A percentile compares a stretch with the other conserved stretches of the same genome.
Evolutionary conservation across 2,888 invertebrate species (phyloP).

Genomic region (Beris morrisii): DNA sequence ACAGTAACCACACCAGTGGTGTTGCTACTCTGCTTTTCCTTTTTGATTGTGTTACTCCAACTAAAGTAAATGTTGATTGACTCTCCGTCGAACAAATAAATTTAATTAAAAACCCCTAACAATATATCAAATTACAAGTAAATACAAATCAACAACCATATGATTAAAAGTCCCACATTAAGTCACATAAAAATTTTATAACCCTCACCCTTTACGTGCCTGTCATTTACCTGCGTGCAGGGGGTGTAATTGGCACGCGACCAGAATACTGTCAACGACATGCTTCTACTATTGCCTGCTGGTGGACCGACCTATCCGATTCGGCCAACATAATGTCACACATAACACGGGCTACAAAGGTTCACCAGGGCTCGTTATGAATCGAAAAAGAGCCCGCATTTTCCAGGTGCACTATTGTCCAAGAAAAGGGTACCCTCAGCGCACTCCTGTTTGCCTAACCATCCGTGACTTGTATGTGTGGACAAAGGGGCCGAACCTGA

Average conservation of each 20-base stretch:
- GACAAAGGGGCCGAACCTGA: no score
- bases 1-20: no score
- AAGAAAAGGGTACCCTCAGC: no score
- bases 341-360: slow-evolving; percentile 17
- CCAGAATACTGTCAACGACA: slow-evolving; percentile 23
- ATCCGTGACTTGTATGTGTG: no score
- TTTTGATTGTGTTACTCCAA: no score
- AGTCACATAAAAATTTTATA: slow-evolving; percentile 18
- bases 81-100: no score
- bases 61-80: no score
- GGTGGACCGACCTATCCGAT: slow-evolving; percentile 8
- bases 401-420: slow-evolving; percentile 32
- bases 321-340: slow-evolving; percentile 29
- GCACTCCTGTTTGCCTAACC: no score
- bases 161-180: slow-evolving; percentile 23
- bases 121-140: slow-evolving; percentile 24
- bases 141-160: slow-evolving; percentile 6
- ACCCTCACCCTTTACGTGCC: slow-evolving; percentile 28
- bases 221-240: slow-evolving; percentile 16
- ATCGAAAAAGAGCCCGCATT: slow-evolving; percentile 27
- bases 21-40: no score
- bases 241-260: slow-evolving; percentile 28
- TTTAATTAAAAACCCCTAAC: no score
- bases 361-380: slow-evolving; percentile 17
- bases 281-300: neutral